phyloP scores from a whole-genome alignment of 2,113 vertebrate species.

The Cottus gobio region DNA sequence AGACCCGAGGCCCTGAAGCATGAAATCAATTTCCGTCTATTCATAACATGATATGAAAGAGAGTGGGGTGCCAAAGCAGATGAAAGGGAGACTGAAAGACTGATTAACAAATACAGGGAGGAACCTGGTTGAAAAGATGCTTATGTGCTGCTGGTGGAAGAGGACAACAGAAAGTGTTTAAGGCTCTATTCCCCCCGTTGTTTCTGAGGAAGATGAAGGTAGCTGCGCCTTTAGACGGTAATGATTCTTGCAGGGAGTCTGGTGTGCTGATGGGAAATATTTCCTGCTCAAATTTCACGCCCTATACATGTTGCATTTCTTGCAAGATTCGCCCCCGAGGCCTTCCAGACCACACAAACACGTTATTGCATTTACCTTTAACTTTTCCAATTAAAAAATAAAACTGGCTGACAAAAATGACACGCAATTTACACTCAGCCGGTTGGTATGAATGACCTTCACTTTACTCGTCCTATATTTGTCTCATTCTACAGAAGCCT shows the following conservation, averaged over 20 bases:
- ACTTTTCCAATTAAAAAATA: conserved; percentile 12
- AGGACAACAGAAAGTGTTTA: conserved; percentile 36
- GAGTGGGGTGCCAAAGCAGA: conserved; percentile 34
- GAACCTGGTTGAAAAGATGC: conserved; percentile 28
- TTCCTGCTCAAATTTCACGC: conserved; percentile 19
- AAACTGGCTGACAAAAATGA: not conserved
- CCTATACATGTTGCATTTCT: conserved; percentile 1
- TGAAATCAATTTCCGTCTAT: conserved; percentile 57
- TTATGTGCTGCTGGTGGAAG: conserved; percentile 26
- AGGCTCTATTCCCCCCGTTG: conserved; percentile 39
- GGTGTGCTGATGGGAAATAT: conserved; percentile 7
- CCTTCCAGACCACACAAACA: conserved; percentile 15
- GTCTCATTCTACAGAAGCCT: not conserved
- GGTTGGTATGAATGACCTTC: conserved; percentile 13
- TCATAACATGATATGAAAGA: conserved; percentile 39
- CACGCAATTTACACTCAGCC: too few relatives aligned
- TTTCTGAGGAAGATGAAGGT: conserved; percentile 38
- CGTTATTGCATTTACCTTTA: not conserved
- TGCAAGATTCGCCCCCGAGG: not conserved
- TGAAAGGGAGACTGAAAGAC: conserved; percentile 45
- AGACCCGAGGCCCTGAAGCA: conserved; percentile 35
- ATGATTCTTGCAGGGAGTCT: conserved; percentile 10
- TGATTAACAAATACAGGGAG: conserved; percentile 45
- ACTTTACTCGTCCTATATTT: not conserved
- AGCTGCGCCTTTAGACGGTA: conserved; percentile 1